Evolutionary conservation across 30 jellyfish, hydroid and myxozoan genomes (phyloP), one percentile per base, ranked within the genome.

Genomic region (Aurelia sp.): DNA sequence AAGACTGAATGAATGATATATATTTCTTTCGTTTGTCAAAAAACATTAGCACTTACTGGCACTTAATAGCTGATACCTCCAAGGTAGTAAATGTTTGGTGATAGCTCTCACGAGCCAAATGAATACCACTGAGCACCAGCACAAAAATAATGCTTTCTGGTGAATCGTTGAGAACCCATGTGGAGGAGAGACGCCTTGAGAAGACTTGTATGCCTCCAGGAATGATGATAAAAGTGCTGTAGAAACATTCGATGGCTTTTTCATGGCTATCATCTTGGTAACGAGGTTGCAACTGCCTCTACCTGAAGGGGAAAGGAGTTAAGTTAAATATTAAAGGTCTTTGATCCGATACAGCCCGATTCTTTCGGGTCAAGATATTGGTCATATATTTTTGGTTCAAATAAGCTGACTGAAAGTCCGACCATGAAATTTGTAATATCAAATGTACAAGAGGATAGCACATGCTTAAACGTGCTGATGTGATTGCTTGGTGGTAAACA

Each of bases 91-190:
- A 30, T 65, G 74, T 41, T 67, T 86, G n/a, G 78, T 66, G 22
- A 80, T n/a, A 7, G 76, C 21, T 41, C 92, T 55, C 4, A 72
- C 65, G 2, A 89, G 85, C 80, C 81, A 91, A 2, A 79, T 58
- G 48, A 84, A 72, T 17, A 72, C 74, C 6, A 78, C 85, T 5
- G 83, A 20, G 8, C 62, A 41, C 97, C 98, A 87, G 67, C 93
- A 65, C 8, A 76, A 24, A 70, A 83, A 84, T 63, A 92, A 65
- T 20, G 96, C 97, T 60, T 83, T 84, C 61, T 92, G 98, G 67
- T 92, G 98, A 18, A 84, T 31, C 13, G 98, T 92, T 50, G 82
- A 74, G 18, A 48, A 66, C 24, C 97, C 97, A 72, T 71, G 65
- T 13, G 92, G 96, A 27, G 98, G 97, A 12, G 63, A 31, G 41